These are phyloP conservation scores for Salminus brasiliensis DNA, from an alignment of 2,113 vertebrate genomes.

Conservation along the genomic window DNA sequence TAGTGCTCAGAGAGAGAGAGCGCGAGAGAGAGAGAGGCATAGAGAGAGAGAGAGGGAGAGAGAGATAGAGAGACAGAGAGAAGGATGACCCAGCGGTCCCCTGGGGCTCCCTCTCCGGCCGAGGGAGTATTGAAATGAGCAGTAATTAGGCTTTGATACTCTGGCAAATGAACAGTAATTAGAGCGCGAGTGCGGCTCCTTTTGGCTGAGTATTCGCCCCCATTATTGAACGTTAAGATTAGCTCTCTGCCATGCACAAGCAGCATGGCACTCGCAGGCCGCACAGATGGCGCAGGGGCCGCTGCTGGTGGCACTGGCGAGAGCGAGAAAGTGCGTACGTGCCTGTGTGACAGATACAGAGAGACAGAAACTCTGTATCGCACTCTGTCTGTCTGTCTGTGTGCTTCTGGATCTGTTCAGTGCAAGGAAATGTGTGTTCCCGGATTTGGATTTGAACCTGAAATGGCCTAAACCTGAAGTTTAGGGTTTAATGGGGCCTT, in stretches of 20 bases:
- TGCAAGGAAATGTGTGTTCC: too few species aligned
- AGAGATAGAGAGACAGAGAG: slow-evolving; percentile 78
- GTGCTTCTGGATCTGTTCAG: too few species aligned
- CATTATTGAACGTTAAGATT: slow-evolving; percentile 98
- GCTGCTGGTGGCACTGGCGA: slow-evolving; percentile 40
- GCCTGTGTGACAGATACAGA: slow-evolving; percentile 18
- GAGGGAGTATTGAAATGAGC: slow-evolving; percentile 97
- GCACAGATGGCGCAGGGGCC: slow-evolving; percentile 64
- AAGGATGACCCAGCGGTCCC: slow-evolving; percentile 90
- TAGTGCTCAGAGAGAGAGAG: slow-evolving; percentile 68
- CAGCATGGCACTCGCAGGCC: slow-evolving; percentile 71
- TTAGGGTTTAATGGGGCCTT: too few species aligned
- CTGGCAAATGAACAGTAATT: slow-evolving; percentile 99
- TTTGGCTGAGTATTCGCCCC: slow-evolving; percentile 94
- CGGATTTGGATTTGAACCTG: too few species aligned
- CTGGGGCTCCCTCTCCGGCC: slow-evolving; percentile 89
- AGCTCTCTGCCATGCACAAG: slow-evolving; percentile 82
- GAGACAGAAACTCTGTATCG: neutral
- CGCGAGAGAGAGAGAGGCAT: slow-evolving; percentile 20
- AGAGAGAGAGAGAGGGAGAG: slow-evolving; percentile 62
- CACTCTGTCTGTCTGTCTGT: too few species aligned
- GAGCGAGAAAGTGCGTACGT: slow-evolving; percentile 12
- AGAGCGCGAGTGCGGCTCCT: slow-evolving; percentile 94
- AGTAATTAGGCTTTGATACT: slow-evolving; percentile 99
- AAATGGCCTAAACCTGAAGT: too few species aligned